A percentile compares a stretch with the other conserved stretches of the same genome.
Conservation (phyloP, 2,113 vertebrate species). For the Crotophaga sulcirostris region DNA sequence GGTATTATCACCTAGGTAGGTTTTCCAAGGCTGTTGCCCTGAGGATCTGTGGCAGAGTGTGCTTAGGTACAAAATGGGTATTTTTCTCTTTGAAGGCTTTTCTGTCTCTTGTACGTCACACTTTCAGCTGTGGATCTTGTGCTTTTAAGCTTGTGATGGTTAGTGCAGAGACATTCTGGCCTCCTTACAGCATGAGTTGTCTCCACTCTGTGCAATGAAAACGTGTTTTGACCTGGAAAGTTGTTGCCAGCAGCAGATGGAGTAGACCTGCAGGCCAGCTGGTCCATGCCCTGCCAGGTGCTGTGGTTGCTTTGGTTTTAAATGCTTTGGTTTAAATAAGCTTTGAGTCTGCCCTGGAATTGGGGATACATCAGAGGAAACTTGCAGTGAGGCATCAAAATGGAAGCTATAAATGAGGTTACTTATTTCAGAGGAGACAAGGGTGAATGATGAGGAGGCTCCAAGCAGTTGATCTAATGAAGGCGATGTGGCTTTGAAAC, state of each 20-base stretch:
- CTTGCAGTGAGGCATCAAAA: not conserved
- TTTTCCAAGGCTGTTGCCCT: not conserved
- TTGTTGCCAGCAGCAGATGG: constrained; percentile 10
- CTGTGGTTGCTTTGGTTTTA: not conserved
- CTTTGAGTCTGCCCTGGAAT: not conserved
- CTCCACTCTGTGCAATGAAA: not conserved
- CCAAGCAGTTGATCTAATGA: not conserved
- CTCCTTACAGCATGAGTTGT: not conserved
- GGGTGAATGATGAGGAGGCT: not conserved
- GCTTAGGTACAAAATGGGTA: not conserved
- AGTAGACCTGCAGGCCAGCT: constrained; percentile 18
- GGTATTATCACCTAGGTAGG: not conserved
- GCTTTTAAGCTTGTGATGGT: not conserved
- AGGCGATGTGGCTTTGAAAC: not conserved
- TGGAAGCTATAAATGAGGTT: not conserved
- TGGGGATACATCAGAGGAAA: not conserved
- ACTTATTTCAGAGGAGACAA: not conserved
- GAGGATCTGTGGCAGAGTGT: fast-evolving
- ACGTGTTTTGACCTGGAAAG: not conserved
- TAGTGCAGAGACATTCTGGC: not conserved
- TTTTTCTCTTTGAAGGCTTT: not conserved
- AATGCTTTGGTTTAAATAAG: constrained; percentile 12
- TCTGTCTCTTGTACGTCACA: not conserved
- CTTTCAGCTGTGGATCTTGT: not conserved
- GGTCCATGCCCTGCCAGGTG: not conserved